phyloP scores from a whole-genome alignment of 92 coral and sea anemone genomes.

The Plumapathes pennacea region DNA sequence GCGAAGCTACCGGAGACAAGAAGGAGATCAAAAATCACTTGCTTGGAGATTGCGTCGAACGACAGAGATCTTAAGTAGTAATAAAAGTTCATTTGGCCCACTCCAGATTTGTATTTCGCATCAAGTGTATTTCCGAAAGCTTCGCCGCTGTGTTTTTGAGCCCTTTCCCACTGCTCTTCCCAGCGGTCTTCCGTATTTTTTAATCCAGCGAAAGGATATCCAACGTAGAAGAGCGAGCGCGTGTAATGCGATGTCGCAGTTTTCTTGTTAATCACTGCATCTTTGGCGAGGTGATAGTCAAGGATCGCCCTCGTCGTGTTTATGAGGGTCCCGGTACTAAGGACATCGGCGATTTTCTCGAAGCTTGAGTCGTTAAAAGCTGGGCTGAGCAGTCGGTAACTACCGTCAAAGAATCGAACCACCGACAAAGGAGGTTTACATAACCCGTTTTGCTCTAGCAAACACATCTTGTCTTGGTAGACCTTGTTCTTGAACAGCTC shows the following conservation, averaged over 20 bases:
- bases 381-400: conserved; percentile 25
- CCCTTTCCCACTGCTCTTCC: conserved; percentile 34
- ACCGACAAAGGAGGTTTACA: conserved; percentile 57
- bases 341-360: conserved; percentile 50
- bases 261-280: conserved; percentile 26
- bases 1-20: conserved; percentile 53
- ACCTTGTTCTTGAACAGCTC: conserved; percentile 24
- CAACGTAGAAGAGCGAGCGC: conserved; percentile 44
- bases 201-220: conserved; percentile 58
- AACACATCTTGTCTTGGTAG: conserved; percentile 58
- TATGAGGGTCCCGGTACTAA: conserved; percentile 25
- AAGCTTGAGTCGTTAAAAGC: conserved; percentile 48
- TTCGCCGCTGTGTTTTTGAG: conserved; percentile 21
- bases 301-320: conserved; percentile 19
- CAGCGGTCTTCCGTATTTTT: conserved; percentile 30
- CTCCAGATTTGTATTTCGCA: conserved; percentile 21
- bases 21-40: conserved; percentile 55
- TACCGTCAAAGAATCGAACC: conserved; percentile 70
- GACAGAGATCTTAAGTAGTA: conserved; percentile 44
- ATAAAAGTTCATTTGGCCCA: conserved; percentile 52
- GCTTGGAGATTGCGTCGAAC: conserved; percentile 27
- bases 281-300: conserved; percentile 60
- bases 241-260: conserved; percentile 28
- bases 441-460: conserved; percentile 11
- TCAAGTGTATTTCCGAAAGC: conserved; percentile 38